A percentile compares a stretch with the other conserved stretches of the same genome.
Conservation (phyloP, 2,113 vertebrate genomes). For the Larimichthys crocea region DNA sequence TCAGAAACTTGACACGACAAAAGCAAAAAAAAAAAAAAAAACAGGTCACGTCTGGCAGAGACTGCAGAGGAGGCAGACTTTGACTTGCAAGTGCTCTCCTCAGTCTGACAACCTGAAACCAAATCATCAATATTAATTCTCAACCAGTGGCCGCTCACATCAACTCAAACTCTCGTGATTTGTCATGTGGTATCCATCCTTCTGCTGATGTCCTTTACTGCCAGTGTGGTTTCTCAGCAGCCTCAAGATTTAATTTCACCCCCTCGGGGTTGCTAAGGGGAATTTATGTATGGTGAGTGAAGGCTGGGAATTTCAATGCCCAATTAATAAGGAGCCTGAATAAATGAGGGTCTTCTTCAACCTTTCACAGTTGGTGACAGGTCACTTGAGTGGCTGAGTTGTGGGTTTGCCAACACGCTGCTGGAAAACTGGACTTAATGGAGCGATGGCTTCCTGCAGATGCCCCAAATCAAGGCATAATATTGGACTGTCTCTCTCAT, state of each 20-base stretch:
- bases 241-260: conserved; percentile 49
- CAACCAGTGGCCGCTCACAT: conserved; percentile 6
- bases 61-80: conserved; percentile 30
- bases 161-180: neutral
- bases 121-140: conserved; percentile 45
- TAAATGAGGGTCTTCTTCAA: conserved; percentile 51
- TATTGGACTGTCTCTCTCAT: neutral
- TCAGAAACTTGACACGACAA: conserved; percentile 70
- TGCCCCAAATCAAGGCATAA: neutral
- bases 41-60: conserved; percentile 51
- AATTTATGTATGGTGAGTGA: conserved; percentile 58
- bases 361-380: conserved; percentile 26
- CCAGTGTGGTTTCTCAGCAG: conserved; percentile 35
- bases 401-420: conserved; percentile 24
- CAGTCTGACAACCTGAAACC: conserved; percentile 40
- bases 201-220: conserved; percentile 20
- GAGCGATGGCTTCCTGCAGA: neutral
- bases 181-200: conserved; percentile 6
- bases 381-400: conserved; percentile 23
- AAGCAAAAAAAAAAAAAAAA: conserved; percentile 50
- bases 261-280: conserved; percentile 51
- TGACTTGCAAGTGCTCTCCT: conserved; percentile 27
- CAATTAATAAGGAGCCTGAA: conserved; percentile 58
- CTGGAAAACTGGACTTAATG: conserved; percentile 19
- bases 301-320: conserved; percentile 66